Evolutionary conservation across 2,888 invertebrate species (phyloP), one percentile per base, ranked within the genome.

Genomic region (Leptarthrus brevirostris): DNA sequence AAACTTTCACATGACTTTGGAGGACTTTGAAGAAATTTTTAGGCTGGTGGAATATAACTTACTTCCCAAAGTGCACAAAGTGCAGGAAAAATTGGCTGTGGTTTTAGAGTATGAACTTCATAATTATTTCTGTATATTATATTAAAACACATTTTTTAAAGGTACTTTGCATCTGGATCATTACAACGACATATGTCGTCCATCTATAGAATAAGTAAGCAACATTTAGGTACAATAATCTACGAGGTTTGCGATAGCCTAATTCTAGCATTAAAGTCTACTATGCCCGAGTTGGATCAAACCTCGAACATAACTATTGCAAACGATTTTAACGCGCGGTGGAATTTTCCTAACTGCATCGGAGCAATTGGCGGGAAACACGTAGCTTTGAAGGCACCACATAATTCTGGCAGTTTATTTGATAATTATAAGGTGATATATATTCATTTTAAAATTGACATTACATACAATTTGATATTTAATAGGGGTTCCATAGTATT

Each of bases 281-380:
- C 40, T 12, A 40, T 49, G 22, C 49, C 18, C 16, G 18, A 49
- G 1, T 20, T 49, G 18, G 22, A 49, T 5, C 5, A 49, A 49
- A 16, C 18, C 4, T 16, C 18, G 3, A 1, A 2, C 5, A 6
- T 49, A 2, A 6, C 2, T 0, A 20, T 20, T 18, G 49, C 22
- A 20, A 49, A 49, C 18, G 49, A 16, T 1, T 49, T 49, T 12
- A 20, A 6, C 18, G 5, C 5, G 5, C 18, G 20, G 16, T 49
- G 49, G 49, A 44, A 44, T 44, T 44, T 44, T 44, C 44, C 44
- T 3, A 52, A n/a, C n/a, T n/a, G n/a, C n/a, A n/a, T n/a, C 14
- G 56, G 34, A 34, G 56, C 56, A 56, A 12, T 30, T 30, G 56
- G 14, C 16, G 56, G 30, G 14, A 30, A 56, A 16, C 56, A 56